A percentile compares a stretch with the other conserved stretches of the same genome.
Conservation (phyloP, 2,888 invertebrate genomes). For the Drosophila tanythrix region DNA sequence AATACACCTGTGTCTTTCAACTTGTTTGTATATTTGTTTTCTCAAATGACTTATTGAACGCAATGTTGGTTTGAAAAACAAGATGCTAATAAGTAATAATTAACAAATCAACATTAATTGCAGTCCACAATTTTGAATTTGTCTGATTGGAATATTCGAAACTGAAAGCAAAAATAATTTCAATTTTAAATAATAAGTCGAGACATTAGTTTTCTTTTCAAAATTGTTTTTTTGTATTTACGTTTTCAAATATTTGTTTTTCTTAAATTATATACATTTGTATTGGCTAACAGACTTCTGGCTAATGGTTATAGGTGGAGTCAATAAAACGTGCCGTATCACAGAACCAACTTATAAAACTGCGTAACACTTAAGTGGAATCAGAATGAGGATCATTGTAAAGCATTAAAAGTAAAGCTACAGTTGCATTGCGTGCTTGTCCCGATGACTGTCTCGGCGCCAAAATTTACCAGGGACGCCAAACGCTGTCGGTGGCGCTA, state of each 20-base stretch:
- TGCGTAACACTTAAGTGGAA: constrained; percentile 67
- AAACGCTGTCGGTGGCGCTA: constrained; percentile 71
- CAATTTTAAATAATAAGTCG: constrained; percentile 19
- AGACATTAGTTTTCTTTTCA: constrained; percentile 15
- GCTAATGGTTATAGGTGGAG: constrained; percentile 59
- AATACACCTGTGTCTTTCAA: neutral
- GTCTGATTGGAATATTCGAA: constrained; percentile 12
- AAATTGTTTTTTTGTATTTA: constrained; percentile 44
- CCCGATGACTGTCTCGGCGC: constrained; percentile 36
- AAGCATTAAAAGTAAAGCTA: constrained; percentile 73
- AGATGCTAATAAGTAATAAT: neutral
- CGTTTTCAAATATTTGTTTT: constrained; percentile 27
- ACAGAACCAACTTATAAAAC: constrained; percentile 77
- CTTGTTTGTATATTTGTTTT: neutral
- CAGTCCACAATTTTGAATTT: neutral
- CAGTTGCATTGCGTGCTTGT: constrained; percentile 65
- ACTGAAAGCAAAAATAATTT: constrained; percentile 14
- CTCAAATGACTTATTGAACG: neutral
- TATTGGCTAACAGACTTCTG: constrained; percentile 69
- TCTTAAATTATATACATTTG: constrained; percentile 51
- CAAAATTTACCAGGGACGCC: constrained; percentile 83
- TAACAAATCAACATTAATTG: neutral
- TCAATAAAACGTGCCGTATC: constrained; percentile 81
- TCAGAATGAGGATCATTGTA: constrained; percentile 76
- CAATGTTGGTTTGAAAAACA: constrained; percentile 4